These are phyloP conservation scores for Rhineura floridana DNA, from an alignment of 2,113 vertebrate species.

Conservation along the genomic window DNA sequence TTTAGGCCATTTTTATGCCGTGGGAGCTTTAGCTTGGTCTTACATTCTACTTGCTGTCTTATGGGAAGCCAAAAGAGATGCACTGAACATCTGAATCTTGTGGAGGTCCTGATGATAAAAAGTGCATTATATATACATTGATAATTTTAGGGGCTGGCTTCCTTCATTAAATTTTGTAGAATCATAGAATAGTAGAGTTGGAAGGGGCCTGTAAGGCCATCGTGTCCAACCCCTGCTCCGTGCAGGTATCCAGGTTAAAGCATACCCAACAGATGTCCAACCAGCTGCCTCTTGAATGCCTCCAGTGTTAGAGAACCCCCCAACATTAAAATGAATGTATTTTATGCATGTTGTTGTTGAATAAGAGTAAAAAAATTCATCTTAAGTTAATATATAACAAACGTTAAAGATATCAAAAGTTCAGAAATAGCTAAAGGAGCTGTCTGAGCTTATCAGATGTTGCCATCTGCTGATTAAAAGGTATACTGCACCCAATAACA, in stretches of 20 bases:
- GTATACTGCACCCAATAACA: not conserved
- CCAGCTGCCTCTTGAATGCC: too few relatives aligned
- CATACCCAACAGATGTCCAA: too few relatives aligned
- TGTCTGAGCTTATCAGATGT: slow-evolving; percentile 17
- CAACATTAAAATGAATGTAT: not conserved
- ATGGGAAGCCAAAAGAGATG: not conserved
- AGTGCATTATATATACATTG: not conserved
- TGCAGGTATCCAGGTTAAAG: too few relatives aligned
- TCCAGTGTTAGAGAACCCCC: too few relatives aligned
- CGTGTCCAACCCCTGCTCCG: too few relatives aligned
- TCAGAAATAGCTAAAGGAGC: not conserved
- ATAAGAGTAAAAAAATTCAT: not conserved
- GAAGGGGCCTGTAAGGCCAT: too few relatives aligned
- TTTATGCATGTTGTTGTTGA: too few relatives aligned
- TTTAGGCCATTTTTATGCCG: not conserved
- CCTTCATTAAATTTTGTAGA: not conserved
- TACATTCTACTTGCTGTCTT: not conserved
- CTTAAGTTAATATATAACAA: too few relatives aligned
- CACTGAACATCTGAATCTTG: not conserved
- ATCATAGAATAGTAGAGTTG: too few relatives aligned
- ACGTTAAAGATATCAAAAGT: too few relatives aligned
- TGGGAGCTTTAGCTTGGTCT: not conserved
- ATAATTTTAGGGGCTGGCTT: not conserved
- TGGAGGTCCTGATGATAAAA: not conserved
- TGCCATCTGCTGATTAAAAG: slow-evolving; percentile 65